Conservation (phyloP, 2,797 vertebrate genomes). For the Falco concolor region DNA sequence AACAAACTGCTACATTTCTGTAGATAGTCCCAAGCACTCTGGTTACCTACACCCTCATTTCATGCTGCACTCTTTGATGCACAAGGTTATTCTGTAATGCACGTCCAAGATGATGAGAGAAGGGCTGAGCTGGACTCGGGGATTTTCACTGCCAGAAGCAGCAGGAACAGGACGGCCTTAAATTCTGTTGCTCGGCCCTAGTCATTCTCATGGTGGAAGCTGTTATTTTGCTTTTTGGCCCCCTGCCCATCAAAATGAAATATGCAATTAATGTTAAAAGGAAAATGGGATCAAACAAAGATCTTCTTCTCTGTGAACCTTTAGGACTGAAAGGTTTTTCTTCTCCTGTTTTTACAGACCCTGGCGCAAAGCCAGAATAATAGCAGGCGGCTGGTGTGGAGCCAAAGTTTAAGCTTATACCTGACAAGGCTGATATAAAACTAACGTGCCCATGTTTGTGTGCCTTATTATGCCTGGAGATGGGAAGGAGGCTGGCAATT, state of each 20-base stretch:
- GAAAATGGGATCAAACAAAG: background rate
- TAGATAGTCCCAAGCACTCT: background rate
- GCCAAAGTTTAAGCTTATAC: background rate
- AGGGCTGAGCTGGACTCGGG: background rate
- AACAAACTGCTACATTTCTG: background rate
- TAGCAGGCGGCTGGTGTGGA: background rate
- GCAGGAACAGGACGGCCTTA: background rate
- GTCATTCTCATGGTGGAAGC: background rate
- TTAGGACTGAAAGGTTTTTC: background rate
- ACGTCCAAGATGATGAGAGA: background rate
- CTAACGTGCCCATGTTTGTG: background rate
- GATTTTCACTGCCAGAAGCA: background rate
- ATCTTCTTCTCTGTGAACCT: background rate
- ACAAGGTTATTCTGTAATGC: background rate
- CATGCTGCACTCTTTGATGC: background rate
- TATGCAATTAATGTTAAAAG: background rate
- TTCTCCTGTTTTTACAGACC: background rate
- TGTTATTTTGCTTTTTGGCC: background rate
- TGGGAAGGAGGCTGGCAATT: background rate
- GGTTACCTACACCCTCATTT: background rate
- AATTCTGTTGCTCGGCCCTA: background rate
- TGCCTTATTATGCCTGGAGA: background rate
- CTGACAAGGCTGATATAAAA: background rate
- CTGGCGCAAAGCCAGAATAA: background rate
- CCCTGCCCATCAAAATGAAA: background rate